Percentiles rank a stretch among this genome's conserved stretches.
phyloP scores from a whole-genome alignment of 2,797 vertebrate species.

The Corythornis leucogaster region DNA sequence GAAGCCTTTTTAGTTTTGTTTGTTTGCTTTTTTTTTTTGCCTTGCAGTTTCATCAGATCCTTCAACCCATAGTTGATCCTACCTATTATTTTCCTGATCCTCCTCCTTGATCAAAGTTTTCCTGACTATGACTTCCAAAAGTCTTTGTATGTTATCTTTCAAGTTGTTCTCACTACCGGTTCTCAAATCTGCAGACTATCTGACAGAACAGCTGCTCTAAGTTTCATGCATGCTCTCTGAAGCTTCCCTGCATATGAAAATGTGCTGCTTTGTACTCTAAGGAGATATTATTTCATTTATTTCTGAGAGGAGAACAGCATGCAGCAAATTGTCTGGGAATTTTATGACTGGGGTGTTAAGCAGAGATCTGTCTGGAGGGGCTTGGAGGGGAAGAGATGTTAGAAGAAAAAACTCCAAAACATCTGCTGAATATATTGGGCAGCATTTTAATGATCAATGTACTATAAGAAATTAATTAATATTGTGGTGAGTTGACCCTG shows the following conservation, averaged over 20 bases:
- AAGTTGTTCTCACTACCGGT: fast-evolving
- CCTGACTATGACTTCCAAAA: neutral
- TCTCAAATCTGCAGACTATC: neutral
- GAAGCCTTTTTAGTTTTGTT: neutral
- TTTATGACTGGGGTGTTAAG: neutral
- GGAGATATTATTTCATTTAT: neutral
- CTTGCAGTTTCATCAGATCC: neutral
- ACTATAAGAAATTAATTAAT: neutral
- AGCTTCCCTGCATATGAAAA: neutral
- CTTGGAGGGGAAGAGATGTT: neutral
- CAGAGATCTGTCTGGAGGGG: neutral
- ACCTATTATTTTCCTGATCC: neutral
- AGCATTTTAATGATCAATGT: neutral
- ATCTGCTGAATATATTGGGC: neutral
- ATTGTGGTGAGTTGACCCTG: neutral
- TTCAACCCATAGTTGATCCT: neutral
- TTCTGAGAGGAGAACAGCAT: neutral
- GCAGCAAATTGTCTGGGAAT: neutral
- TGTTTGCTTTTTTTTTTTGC: neutral
- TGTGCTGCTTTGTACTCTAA: neutral
- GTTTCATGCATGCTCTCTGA: neutral
- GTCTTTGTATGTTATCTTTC: neutral
- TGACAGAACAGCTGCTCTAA: neutral
- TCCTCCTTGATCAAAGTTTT: neutral
- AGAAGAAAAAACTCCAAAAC: neutral